Base-by-base conservation (phyloP, 1,140 invertebrate species). In the Heliconius melpomene region DNA sequence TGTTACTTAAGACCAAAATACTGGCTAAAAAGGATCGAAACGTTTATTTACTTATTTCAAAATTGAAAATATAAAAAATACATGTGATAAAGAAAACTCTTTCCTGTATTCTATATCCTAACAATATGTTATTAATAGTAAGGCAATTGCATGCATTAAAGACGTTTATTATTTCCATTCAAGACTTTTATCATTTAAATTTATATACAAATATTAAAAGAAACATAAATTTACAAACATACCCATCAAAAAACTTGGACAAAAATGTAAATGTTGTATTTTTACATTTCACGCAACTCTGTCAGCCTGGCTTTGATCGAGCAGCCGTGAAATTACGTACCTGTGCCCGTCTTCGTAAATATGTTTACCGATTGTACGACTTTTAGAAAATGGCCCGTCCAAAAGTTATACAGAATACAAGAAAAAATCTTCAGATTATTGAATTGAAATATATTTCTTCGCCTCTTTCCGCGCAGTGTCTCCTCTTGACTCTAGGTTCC, bases 261-360 rank as follows among this genome's bases (percentile, higher is more conserved):
- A 75, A 85, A 85, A 75, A 84, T 84, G 81, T 79, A 84, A 85
- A 84, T 84, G 82, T 80, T 81, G 23, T 66, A 76, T 77, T 84
- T 84, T 78, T 81, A 74, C 66, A 77, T 79, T 79, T 81, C 46
- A 79, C 77, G 78, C 70, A 78, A 78, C 79, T 80, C 75, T 79
- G 80, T 85, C 82, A 81, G 82, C 78, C 73, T 84, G 74, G 73
- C 79, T 82, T 85, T 84, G 82, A 85, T 82, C 82, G 81, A 80
- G 79, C 79, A 81, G 54, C 81, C 81, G 84, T 80, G 79, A 84
- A 81, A 85, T 83, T 85, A 82, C 75, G n/a, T 78, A 83, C 82
- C 79, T 78, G 79, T 72, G 75, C 70, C 66, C 60, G 60, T 72
- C 75, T 46, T 60, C 13, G 40, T 77, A 80, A 80, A 76, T 76